Evolutionary conservation across 1,140 invertebrate genomes (phyloP).

Genomic region (Homarus americanus): DNA sequence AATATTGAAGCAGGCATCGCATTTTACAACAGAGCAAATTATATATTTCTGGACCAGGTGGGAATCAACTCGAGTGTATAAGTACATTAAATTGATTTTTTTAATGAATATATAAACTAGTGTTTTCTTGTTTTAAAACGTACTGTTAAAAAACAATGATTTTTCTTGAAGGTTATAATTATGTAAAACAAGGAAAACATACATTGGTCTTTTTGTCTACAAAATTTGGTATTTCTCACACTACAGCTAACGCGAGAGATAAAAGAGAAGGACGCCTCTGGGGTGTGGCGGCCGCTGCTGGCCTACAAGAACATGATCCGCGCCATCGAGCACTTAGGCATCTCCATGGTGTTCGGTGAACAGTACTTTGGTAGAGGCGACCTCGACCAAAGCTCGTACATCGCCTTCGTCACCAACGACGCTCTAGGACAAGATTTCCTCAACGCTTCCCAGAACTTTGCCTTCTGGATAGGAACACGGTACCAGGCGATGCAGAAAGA

Average conservation of each 20-base stretch:
- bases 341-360: slow-evolving; percentile 81
- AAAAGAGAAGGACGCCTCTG: slow-evolving; percentile 65
- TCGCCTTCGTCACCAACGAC: slow-evolving; percentile 83
- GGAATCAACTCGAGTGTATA: too few species aligned
- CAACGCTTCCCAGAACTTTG: slow-evolving; percentile 81
- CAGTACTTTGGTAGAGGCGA: slow-evolving; percentile 89
- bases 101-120: too few species aligned
- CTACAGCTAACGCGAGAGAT: slow-evolving; percentile 65
- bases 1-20: slow-evolving; percentile 69
- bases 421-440: slow-evolving; percentile 78
- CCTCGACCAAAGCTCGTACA: slow-evolving; percentile 81
- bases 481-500: slow-evolving; percentile 54
- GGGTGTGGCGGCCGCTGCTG: slow-evolving; percentile 77
- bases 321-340: slow-evolving; percentile 90
- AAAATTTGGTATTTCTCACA: neutral
- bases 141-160: too few species aligned
- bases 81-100: too few species aligned
- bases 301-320: slow-evolving; percentile 90
- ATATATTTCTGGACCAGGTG: slow-evolving; percentile 71
- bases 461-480: slow-evolving; percentile 61
- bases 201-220: neutral
- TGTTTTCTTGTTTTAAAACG: too few species aligned
- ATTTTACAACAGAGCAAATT: slow-evolving; percentile 74
- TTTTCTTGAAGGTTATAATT: neutral
- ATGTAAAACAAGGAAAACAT: too few species aligned